Evolutionary conservation across 1,140 invertebrate genomes (phyloP).

Genomic region (Solenopsis fugax): DNA sequence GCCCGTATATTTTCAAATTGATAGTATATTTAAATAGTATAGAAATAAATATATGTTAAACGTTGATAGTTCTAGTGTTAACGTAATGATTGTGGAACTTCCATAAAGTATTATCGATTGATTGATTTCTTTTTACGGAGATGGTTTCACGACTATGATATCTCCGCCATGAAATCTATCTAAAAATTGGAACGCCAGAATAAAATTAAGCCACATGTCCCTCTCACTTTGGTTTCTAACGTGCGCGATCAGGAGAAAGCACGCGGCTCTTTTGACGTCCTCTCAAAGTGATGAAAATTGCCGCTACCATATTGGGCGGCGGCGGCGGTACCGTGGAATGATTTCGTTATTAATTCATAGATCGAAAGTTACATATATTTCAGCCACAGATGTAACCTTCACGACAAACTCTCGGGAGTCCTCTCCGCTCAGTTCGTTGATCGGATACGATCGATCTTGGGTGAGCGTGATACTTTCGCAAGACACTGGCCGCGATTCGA

Average conservation of each 20-base stretch:
- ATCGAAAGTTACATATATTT: constrained; percentile 48
- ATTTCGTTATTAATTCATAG: constrained; percentile 56
- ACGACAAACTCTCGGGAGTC: constrained; percentile 19
- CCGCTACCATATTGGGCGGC: background rate
- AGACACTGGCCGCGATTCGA: constrained; percentile 65
- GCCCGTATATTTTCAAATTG: too few relatives aligned
- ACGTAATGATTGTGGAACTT: background rate
- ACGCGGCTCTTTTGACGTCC: constrained; percentile 1
- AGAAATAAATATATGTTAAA: background rate
- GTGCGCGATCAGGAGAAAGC: constrained; percentile 25
- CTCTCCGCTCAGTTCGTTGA: background rate
- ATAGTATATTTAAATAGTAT: background rate
- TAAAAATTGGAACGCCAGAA: background rate
- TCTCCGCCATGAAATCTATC: background rate
- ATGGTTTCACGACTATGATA: too few relatives aligned
- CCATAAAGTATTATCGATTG: too few relatives aligned
- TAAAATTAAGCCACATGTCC: background rate
- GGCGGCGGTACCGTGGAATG: background rate
- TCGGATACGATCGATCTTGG: constrained; percentile 24
- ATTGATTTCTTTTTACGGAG: too few relatives aligned
- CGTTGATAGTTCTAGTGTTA: background rate
- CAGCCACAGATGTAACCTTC: constrained; percentile 23
- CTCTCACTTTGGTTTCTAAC: constrained; percentile 11
- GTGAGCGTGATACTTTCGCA: constrained; percentile 72
- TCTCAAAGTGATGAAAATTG: constrained; percentile 36